These are phyloP conservation scores for Seriola aureovittata DNA, from an alignment of 2,113 vertebrate species.

Conservation along the genomic window DNA sequence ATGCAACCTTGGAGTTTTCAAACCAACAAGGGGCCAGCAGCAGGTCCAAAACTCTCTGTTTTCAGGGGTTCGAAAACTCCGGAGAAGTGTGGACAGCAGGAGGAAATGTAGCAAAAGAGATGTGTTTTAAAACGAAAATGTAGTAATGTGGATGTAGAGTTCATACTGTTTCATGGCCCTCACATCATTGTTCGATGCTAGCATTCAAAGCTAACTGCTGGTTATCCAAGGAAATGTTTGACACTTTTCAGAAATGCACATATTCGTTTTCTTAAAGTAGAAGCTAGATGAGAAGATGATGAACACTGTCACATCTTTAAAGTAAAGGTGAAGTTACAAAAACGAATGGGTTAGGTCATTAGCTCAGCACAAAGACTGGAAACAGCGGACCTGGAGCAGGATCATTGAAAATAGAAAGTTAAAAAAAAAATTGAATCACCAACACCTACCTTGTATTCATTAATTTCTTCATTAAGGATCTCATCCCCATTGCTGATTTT, in stretches of 20 bases:
- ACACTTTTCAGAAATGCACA: neutral
- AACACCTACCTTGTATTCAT: slow-evolving; percentile 92
- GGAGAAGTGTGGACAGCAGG: too few species aligned
- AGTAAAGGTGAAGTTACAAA: neutral
- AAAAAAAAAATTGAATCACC: neutral
- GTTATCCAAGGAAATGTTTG: neutral
- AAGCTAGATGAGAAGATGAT: neutral
- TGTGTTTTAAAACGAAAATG: too few species aligned
- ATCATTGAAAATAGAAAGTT: neutral
- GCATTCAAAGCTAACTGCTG: neutral
- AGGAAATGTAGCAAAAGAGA: too few species aligned
- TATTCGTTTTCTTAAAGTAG: neutral
- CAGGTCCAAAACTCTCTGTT: too few species aligned
- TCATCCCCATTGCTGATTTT: slow-evolving; percentile 96
- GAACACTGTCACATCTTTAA: neutral
- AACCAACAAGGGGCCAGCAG: too few species aligned
- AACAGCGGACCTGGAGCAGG: neutral
- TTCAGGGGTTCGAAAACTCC: too few species aligned
- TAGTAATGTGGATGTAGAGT: too few species aligned
- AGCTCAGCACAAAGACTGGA: neutral
- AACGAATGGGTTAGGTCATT: neutral
- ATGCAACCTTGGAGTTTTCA: too few species aligned
- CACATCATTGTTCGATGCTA: neutral
- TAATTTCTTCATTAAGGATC: slow-evolving; percentile 98
- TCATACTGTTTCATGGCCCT: neutral